These are phyloP conservation scores for Mesoligia furuncula DNA, from an alignment of 2,888 invertebrate species.

Conservation along the genomic window DNA sequence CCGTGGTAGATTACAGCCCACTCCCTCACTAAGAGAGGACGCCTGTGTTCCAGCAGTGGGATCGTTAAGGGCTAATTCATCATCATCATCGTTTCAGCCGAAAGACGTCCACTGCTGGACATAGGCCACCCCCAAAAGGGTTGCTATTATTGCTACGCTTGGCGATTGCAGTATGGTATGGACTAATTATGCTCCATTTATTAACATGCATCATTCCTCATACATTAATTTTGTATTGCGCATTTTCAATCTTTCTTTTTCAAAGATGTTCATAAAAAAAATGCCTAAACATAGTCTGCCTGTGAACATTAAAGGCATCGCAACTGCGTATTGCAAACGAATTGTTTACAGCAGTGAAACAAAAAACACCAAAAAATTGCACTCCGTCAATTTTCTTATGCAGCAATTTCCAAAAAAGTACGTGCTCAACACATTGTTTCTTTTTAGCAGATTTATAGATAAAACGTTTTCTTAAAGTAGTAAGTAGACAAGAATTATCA, in stretches of 20 bases:
- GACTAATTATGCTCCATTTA: not conserved
- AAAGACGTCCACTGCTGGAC: too few species aligned
- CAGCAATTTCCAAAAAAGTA: not conserved
- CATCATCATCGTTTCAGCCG: too few species aligned
- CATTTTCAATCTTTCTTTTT: not conserved
- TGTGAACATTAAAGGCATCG: not conserved
- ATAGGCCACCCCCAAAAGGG: too few species aligned
- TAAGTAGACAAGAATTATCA: slow-evolving; percentile 25
- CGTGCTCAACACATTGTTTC: not conserved
- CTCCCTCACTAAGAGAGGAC: not conserved
- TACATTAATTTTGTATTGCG: not conserved
- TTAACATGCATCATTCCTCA: not conserved
- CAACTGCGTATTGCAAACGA: not conserved
- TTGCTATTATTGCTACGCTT: too few species aligned
- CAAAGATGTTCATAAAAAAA: not conserved
- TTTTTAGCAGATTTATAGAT: not conserved
- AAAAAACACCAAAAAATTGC: not conserved
- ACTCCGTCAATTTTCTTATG: not conserved
- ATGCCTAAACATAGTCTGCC: not conserved
- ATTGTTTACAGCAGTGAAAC: not conserved
- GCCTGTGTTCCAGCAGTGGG: not conserved
- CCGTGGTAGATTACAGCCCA: not conserved
- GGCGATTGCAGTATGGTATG: too few species aligned
- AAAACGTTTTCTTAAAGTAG: slow-evolving; percentile 21
- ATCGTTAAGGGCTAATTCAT: not conserved